Evolutionary conservation across 2,113 vertebrate species (phyloP).

Genomic region (Dinomys branickii): DNA sequence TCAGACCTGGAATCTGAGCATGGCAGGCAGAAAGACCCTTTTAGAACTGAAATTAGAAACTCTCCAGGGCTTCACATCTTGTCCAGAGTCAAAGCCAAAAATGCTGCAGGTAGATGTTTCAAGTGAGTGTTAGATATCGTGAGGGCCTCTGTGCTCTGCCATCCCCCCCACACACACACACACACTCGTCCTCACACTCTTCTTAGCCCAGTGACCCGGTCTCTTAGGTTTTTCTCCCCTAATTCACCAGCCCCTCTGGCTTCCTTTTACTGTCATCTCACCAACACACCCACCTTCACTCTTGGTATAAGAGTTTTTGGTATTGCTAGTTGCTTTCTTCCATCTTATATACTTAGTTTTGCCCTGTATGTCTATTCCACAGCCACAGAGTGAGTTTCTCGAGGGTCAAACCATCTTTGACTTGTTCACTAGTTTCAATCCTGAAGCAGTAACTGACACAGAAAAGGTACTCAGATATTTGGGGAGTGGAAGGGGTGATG

Average conservation of each 20-base stretch:
- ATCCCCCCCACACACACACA: background rate
- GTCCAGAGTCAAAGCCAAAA: conserved; percentile 3
- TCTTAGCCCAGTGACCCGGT: background rate
- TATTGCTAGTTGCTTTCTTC: background rate
- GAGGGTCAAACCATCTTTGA: background rate
- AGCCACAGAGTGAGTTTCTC: background rate
- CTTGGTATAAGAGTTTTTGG: background rate
- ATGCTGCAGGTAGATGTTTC: background rate
- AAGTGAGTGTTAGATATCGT: background rate
- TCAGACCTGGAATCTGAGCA: background rate
- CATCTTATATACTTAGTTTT: background rate
- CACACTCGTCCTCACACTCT: background rate
- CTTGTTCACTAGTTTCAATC: background rate
- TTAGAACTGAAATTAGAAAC: background rate
- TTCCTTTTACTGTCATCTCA: background rate
- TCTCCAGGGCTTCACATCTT: background rate
- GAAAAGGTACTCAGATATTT: background rate
- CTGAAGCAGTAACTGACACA: background rate
- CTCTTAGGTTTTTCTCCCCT: no score
- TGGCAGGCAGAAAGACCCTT: background rate
- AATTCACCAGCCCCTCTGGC: background rate
- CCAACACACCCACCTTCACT: background rate
- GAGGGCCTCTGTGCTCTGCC: background rate
- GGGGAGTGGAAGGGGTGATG: background rate
- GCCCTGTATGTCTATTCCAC: background rate